Evolutionary conservation across 2,888 invertebrate species (phyloP), one percentile per base, ranked within the genome.

Genomic region (Xylocampa areola): DNA sequence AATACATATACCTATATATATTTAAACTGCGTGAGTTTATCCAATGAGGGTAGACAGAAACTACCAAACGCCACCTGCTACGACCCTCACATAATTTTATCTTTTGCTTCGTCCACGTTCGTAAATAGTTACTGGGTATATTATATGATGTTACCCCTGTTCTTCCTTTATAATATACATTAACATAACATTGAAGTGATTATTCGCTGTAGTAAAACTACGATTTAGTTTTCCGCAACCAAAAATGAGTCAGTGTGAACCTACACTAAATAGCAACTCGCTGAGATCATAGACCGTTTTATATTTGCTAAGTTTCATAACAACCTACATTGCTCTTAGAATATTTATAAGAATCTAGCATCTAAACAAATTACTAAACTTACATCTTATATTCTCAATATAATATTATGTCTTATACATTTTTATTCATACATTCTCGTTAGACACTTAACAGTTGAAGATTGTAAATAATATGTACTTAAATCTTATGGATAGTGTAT

Each of bases 241-340:
- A 73, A 81, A 76, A 77, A 76, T 81, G 79, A 82, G 69, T 82
- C 80, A 81, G 61, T 65, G 47, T 54, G 66, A 75, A 68, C 71
- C 73, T 76, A 79, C 80, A 80, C 77, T 77, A 76, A 86, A 89
- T 88, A 84, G 83, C 84, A 65, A 81, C 76, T 75, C 77, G 84
- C 84, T 90, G 89, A 90, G 86, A 84, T 90, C 90, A 90, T 87
- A 82, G 80, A 77, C 82, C 66, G 70, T 81, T 85, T 77, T 80
- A 80, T 81, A 80, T 81, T 79, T 77, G 79, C 69, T 73, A 74
- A 73, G 74, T 71, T 78, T 70, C 58, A 62, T 55, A 76, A 77
- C 62, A 63, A 60, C 51, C 55, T 63, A 71, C 65, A 58, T 47
- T 49, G 55, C 51, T 61, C 30, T 65, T 68, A 57, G 45, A 72